phyloP scores from a whole-genome alignment of 2,888 invertebrate genomes.

The Mythimna albipuncta region DNA sequence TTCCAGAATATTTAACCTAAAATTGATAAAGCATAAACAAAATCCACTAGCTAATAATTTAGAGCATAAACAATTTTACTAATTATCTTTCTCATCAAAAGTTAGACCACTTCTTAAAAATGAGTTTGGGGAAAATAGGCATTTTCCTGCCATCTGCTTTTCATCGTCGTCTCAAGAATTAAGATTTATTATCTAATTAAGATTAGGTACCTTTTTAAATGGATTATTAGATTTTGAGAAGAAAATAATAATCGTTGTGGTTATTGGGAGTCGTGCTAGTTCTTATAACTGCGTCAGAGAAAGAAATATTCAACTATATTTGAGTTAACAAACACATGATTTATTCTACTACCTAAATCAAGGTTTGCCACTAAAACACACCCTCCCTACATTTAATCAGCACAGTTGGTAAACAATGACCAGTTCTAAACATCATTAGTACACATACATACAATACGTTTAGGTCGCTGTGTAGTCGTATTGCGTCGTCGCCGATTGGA shows the following conservation, averaged over 20 bases:
- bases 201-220: slow-evolving; percentile 44
- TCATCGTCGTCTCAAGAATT: slow-evolving; percentile 47
- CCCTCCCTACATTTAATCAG: neutral
- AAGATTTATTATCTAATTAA: slow-evolving; percentile 63
- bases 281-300: neutral
- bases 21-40: neutral
- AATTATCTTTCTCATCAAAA: slow-evolving; percentile 40
- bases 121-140: slow-evolving; percentile 32
- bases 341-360: neutral
- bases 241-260: slow-evolving; percentile 28
- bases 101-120: slow-evolving; percentile 34
- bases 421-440: slow-evolving; percentile 15
- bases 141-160: slow-evolving; percentile 50
- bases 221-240: slow-evolving; percentile 34
- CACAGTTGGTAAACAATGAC: neutral
- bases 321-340: neutral
- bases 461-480: slow-evolving; percentile 11
- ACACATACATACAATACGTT: slow-evolving; percentile 19
- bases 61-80: slow-evolving; percentile 38
- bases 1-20: neutral
- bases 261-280: slow-evolving; percentile 52
- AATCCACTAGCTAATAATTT: slow-evolving; percentile 16
- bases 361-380: neutral
- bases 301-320: neutral
- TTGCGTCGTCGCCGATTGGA: slow-evolving; percentile 37